Base-by-base conservation (phyloP, 2,888 invertebrate genomes). In the Noctua comes region DNA sequence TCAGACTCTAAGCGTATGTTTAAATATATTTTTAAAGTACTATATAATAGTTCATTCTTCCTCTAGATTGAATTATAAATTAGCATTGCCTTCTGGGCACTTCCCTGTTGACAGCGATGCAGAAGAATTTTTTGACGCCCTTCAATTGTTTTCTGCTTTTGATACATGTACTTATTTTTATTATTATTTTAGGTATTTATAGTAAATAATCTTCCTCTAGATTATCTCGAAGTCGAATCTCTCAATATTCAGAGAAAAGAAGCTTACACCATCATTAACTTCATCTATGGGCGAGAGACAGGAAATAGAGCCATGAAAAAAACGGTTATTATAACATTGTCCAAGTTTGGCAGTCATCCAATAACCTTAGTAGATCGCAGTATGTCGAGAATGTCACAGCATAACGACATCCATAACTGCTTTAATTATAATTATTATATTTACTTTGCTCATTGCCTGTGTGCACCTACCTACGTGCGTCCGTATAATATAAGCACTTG, bases 391-490 rank as follows among this genome's bases (percentile, higher is more conserved):
- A 83, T 78, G 78, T 62, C 69, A 64, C 36, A 59, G 46, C 36
- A 73, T 77, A 65, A 73, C 59, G 7, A 73, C 72, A 73, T 54
- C 27, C 36, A 31, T 46, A 46, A 59, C 57, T 69, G 51, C 64
- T 51, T 69, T 73, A 83, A 62, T 75, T 69, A 74, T 66, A 62
- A 83, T 77, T 51, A 73, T 76, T 83, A 68, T 82, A 81, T 77
- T 82, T 69, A 70, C 82, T 73, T 83, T 83, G 43, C 64, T 72
- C 31, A 83, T 36, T 69, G 43, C 78, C 46, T 69, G 24, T 65
- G 1, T 40, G n/a, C n/a, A n/a, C 7, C 40, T 43, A 36, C 46
- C 51, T 31, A 71, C 70, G 59, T 83, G 82, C 69, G 36, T 57
- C 27, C 21, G 69, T 43, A 13, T 43, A 43, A 43, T 43, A 40